Base-by-base conservation (phyloP, 2,888 invertebrate genomes). In the Cosmopolites sordidus region DNA sequence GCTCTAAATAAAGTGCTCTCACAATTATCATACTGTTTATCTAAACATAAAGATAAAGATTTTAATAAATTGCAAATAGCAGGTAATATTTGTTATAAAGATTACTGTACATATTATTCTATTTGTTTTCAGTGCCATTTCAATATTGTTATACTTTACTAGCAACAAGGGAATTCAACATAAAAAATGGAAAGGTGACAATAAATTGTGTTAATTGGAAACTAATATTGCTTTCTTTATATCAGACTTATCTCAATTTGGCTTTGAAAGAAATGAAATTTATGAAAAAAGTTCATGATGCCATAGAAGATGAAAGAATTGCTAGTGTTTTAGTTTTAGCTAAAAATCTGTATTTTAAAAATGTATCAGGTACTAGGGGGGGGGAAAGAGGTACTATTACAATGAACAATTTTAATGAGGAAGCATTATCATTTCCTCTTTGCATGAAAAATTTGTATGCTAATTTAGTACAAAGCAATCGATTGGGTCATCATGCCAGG, bases 361-460 rank as follows among this genome's bases (percentile, higher is more conserved):
- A 43, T 43, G 16, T 9, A 18, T 9, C 2, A 4, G 12, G 17
- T 16, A 47, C 8, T 16, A 40, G 1, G 2, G 15, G 16, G 12
- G 33, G 11, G 38, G 48, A 45, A 40, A 41, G 16, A 8, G 56
- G 60, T 5, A 54, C 60, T 27, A 53, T 65, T 63, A 62, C 54
- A 59, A 63, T 62, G 29, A 59, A 60, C 51, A 74, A 79, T 58
- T 75, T 82, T 37, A 75, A 80, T 56, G 51, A 44, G 1, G 69
- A 71, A 58, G 71, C 74, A 33, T 65, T 59, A 44, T 68, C 69
- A 39, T 83, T 84, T 67, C 84, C 84, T 1, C 79, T 81, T 0
- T 87, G 87, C 58, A 86, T 86, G 86, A 68, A 75, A 42, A 79
- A 82, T 62, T 73, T 86, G 42, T 82, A 84, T 63, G 64, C 66